These are phyloP conservation scores for Tauraco hartlaubi DNA, from an alignment of 2,797 vertebrate genomes.

Conservation along the genomic window DNA sequence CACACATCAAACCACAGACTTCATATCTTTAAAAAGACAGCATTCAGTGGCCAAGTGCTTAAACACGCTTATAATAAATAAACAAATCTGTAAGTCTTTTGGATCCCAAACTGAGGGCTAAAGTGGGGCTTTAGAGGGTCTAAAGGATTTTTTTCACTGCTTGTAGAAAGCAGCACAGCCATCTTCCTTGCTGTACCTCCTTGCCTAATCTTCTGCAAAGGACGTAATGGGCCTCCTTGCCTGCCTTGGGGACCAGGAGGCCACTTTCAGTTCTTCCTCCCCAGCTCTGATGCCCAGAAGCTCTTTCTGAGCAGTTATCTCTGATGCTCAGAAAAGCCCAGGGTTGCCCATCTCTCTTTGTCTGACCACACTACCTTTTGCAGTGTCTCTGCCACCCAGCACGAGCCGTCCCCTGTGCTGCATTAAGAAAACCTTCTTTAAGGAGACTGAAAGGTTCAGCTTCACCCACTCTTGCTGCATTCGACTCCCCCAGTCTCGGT, in stretches of 20 bases:
- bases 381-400: rapidly evolving
- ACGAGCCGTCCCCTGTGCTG: not conserved
- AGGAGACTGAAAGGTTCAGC: not conserved
- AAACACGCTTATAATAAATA: not conserved
- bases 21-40: not conserved
- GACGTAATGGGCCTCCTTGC: not conserved
- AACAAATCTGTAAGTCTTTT: not conserved
- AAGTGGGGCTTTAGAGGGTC: not conserved
- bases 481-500: not conserved
- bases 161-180: not conserved
- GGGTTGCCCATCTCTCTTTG: not conserved
- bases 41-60: not conserved
- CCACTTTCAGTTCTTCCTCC: not conserved
- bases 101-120: not conserved
- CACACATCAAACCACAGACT: not conserved
- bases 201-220: not conserved
- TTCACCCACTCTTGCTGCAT: not conserved
- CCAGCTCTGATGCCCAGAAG: not conserved
- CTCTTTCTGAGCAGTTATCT: not conserved
- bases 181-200: not conserved
- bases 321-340: not conserved
- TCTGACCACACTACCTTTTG: not conserved
- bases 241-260: not conserved
- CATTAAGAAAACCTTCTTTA: not conserved
- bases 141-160: not conserved